Percentiles rank a stretch among this genome's conserved stretches.
These are phyloP conservation scores for Apotomis capreana DNA, from an alignment of 2,888 invertebrate genomes.

Conservation along the genomic window DNA sequence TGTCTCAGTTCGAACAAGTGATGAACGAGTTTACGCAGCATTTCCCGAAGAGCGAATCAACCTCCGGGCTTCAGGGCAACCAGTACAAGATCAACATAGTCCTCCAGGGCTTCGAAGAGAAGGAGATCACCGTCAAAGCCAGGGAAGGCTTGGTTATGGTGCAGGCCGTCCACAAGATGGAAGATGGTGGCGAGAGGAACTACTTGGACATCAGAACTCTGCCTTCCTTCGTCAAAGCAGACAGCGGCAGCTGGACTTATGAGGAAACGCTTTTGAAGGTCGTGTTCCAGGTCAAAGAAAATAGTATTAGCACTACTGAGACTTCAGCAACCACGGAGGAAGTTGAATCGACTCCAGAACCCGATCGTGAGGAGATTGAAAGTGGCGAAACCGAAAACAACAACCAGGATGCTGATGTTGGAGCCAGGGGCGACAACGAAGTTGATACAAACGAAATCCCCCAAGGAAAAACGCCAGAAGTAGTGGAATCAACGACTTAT, in stretches of 20 bases:
- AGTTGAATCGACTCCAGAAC: conserved; percentile 42
- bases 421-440: conserved; percentile 49
- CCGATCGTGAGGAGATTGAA: conserved; percentile 62
- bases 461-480: conserved; percentile 1
- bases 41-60: conserved; percentile 56
- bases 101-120: conserved; percentile 62
- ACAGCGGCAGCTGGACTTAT: conserved; percentile 65
- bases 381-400: conserved; percentile 42
- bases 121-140: conserved; percentile 71
- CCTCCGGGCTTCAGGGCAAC: conserved; percentile 57
- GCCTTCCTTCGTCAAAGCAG: conserved; percentile 58
- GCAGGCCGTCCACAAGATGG: conserved; percentile 60
- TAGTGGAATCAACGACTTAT: conserved; percentile 70
- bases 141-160: conserved; percentile 67
- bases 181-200: conserved; percentile 48
- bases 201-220: conserved; percentile 64
- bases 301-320: conserved; percentile 1
- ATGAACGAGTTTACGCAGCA: conserved; percentile 55
- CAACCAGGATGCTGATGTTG: conserved; percentile 58
- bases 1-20: conserved; percentile 60
- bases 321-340: conserved; percentile 45
- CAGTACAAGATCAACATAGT: conserved; percentile 64
- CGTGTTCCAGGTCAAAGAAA: conserved; percentile 57
- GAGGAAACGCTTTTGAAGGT: conserved; percentile 59
- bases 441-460: conserved; percentile 60